Percentiles rank a stretch among this genome's conserved stretches.
phyloP scores from a whole-genome alignment of 1,140 invertebrate genomes.

The Drosophila azteca region DNA sequence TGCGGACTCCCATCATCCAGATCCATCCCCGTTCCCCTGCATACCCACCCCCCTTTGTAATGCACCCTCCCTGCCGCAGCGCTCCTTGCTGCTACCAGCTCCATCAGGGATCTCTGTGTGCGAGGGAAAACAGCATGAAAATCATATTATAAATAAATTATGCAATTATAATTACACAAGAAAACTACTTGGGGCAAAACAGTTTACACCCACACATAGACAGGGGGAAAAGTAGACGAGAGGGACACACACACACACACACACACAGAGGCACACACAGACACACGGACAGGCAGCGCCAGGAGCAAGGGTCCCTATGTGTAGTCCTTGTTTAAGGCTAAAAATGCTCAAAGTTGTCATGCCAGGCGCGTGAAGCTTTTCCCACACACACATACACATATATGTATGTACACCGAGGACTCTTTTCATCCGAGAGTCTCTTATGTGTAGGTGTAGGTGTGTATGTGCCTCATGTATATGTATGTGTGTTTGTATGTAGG shows the following conservation, averaged over 20 bases:
- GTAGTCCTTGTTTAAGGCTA: conserved; percentile 48
- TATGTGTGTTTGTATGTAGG: conserved; percentile 12
- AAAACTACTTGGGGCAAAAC: conserved; percentile 80
- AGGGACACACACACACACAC: conserved; percentile 11
- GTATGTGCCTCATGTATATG: background rate
- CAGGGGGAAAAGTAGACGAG: conserved; percentile 1
- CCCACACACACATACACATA: background rate
- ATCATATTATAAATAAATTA: conserved; percentile 83
- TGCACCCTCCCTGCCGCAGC: background rate
- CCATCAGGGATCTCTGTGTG: conserved; percentile 15
- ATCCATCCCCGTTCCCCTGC: too few relatives aligned
- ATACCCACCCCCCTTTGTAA: too few relatives aligned
- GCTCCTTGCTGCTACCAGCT: too few relatives aligned
- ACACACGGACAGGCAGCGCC: conserved; percentile 17
- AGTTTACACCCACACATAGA: conserved; percentile 43
- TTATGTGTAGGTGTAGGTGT: too few relatives aligned
- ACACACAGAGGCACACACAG: conserved; percentile 20
- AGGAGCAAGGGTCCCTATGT: conserved; percentile 32
- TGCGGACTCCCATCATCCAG: conserved; percentile 27
- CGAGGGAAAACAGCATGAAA: conserved; percentile 75
- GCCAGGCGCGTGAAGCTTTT: conserved; percentile 53
- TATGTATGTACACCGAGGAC: too few relatives aligned
- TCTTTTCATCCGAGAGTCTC: too few relatives aligned
- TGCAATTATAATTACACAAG: conserved; percentile 82
- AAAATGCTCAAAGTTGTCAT: conserved; percentile 78